phyloP scores from a whole-genome alignment of 2,113 vertebrate genomes.

The Sardina pilchardus region DNA sequence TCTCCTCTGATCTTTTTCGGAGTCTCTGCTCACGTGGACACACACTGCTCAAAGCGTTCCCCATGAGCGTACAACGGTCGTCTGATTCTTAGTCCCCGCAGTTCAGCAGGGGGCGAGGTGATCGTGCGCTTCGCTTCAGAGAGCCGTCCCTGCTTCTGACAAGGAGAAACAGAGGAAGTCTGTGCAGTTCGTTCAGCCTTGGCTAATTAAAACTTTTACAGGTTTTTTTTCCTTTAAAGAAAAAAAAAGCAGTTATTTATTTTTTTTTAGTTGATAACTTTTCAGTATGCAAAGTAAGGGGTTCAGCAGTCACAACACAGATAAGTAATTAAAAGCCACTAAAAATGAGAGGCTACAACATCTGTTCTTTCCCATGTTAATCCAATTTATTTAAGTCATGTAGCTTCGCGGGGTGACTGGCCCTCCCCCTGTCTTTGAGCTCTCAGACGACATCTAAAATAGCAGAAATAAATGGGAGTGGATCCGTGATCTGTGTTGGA shows the following conservation, averaged over 20 bases:
- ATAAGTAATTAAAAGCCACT: conserved; percentile 45
- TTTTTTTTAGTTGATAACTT: conserved; percentile 23
- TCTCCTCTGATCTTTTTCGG: not conserved
- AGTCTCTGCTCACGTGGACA: not conserved
- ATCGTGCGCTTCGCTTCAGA: not conserved
- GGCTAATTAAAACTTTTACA: conserved; percentile 9
- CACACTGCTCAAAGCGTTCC: not conserved
- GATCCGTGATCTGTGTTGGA: not conserved
- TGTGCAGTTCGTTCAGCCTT: not conserved
- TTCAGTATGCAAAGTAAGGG: conserved; percentile 26
- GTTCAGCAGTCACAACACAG: conserved; percentile 16
- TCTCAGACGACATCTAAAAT: not conserved
- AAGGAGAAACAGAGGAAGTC: not conserved
- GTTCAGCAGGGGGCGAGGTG: not conserved
- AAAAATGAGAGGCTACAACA: conserved; percentile 35
- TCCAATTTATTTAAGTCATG: conserved; percentile 37
- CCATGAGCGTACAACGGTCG: not conserved
- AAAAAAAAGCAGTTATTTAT: not conserved
- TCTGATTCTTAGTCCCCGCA: not conserved
- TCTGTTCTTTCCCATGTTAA: conserved; percentile 40
- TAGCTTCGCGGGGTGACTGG: conserved; percentile 29
- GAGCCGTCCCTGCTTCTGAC: not conserved
- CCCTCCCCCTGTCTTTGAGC: not conserved
- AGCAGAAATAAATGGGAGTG: not conserved
- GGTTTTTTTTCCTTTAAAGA: no score